Conservation (phyloP, 2,797 vertebrate genomes). For the Rhyacichthys aspro region DNA sequence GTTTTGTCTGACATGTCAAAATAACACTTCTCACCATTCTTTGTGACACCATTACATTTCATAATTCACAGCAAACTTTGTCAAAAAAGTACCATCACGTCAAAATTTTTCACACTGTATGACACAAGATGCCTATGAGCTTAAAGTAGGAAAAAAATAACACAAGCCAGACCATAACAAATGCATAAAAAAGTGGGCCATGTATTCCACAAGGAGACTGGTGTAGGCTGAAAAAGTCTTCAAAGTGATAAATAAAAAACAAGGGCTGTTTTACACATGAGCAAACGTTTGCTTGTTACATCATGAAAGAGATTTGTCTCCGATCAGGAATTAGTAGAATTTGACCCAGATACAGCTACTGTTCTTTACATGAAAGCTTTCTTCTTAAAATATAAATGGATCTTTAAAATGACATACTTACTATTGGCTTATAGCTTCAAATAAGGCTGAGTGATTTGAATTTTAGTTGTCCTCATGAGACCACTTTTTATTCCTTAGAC, state of each 20-base stretch:
- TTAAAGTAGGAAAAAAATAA: neutral
- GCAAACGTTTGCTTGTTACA: slow-evolving; percentile 63
- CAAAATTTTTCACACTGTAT: slow-evolving; percentile 33
- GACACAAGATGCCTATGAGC: slow-evolving; percentile 7
- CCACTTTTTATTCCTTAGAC: slow-evolving; percentile 17
- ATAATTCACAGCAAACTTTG: slow-evolving; percentile 25
- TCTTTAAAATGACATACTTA: slow-evolving; percentile 37
- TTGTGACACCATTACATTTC: slow-evolving; percentile 16
- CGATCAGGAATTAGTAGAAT: slow-evolving; percentile 66
- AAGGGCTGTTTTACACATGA: slow-evolving; percentile 59
- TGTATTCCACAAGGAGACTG: slow-evolving; percentile 55
- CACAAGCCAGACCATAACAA: slow-evolving; percentile 14
- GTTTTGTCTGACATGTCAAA: slow-evolving; percentile 4
- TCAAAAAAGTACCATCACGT: neutral
- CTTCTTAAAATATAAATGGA: slow-evolving; percentile 39
- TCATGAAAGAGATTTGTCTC: slow-evolving; percentile 69
- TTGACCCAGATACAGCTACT: slow-evolving; percentile 62
- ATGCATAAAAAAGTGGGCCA: slow-evolving; percentile 60
- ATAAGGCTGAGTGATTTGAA: slow-evolving; percentile 13
- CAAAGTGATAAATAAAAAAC: slow-evolving; percentile 72
- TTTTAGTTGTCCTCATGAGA: slow-evolving; percentile 15
- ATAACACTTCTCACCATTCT: neutral
- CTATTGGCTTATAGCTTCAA: slow-evolving; percentile 18
- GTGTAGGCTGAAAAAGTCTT: slow-evolving; percentile 60
- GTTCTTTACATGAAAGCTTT: slow-evolving; percentile 56